Evolutionary conservation across 2,797 vertebrate species (phyloP).

Genomic region (Microctenopoma steveboyesi): DNA sequence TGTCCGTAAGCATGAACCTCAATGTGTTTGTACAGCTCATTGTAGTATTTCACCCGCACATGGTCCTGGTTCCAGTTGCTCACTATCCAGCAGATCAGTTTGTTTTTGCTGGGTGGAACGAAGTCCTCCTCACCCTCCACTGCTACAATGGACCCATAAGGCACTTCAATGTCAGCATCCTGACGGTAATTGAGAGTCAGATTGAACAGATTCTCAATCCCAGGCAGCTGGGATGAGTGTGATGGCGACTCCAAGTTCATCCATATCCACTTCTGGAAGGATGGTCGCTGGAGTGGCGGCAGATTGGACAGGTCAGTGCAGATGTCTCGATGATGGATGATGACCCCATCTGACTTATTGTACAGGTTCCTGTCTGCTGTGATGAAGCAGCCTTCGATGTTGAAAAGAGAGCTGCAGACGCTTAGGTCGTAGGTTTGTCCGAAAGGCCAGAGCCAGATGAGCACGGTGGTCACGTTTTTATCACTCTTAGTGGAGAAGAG

Average conservation of each 20-base stretch:
- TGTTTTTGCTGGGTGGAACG: slow-evolving; percentile 93
- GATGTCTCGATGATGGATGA: slow-evolving; percentile 96
- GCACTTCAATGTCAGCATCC: slow-evolving; percentile 96
- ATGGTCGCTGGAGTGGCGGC: slow-evolving; percentile 89
- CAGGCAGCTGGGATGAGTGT: slow-evolving; percentile 92
- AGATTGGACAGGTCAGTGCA: slow-evolving; percentile 93
- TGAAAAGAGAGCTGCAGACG: slow-evolving; percentile 92
- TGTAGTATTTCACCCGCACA: slow-evolving; percentile 96
- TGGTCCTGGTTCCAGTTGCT: slow-evolving; percentile 99
- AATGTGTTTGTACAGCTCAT: slow-evolving; percentile 95
- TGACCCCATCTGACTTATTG: slow-evolving; percentile 93
- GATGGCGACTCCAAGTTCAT: slow-evolving; percentile 98
- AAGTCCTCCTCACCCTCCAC: slow-evolving; percentile 89
- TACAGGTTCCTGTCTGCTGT: slow-evolving; percentile 94
- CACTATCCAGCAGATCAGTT: slow-evolving; percentile 97
- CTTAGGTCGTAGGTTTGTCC: slow-evolving; percentile 93
- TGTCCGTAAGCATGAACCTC: slow-evolving; percentile 95
- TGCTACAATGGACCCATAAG: slow-evolving; percentile 92
- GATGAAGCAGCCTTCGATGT: slow-evolving; percentile 93
- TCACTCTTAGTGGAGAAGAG: slow-evolving; percentile 90
- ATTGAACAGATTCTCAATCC: slow-evolving; percentile 95
- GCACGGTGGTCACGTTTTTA: slow-evolving; percentile 91
- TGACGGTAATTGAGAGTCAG: slow-evolving; percentile 96
- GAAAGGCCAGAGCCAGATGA: slow-evolving; percentile 98
- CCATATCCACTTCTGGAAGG: slow-evolving; percentile 99